These are phyloP conservation scores for Sinocyclocheilus rhinocerous DNA, from an alignment of 2,113 vertebrate genomes.

Conservation along the genomic window DNA sequence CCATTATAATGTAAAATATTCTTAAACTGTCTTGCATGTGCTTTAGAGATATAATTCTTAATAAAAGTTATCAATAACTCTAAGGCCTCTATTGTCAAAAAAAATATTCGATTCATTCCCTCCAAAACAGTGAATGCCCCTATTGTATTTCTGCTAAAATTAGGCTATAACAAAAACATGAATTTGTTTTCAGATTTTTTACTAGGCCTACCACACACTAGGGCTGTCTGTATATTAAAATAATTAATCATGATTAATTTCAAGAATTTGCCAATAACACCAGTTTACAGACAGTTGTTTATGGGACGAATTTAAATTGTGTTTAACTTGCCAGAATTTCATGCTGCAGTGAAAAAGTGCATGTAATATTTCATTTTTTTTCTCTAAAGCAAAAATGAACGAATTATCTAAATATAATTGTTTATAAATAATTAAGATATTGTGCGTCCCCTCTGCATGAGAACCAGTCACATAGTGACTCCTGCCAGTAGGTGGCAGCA, in stretches of 20 bases:
- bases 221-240: not conserved
- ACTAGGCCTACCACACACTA: not conserved
- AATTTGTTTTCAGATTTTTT: not conserved
- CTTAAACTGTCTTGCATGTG: not conserved
- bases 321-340: not conserved
- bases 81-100: not conserved
- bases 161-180: not conserved
- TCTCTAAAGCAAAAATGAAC: not conserved
- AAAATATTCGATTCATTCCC: not conserved
- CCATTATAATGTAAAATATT: not conserved
- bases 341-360: not conserved
- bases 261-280: not conserved
- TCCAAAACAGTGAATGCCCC: not conserved
- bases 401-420: not conserved
- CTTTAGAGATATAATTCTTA: not conserved
- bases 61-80: not conserved
- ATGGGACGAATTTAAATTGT: not conserved
- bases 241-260: not conserved
- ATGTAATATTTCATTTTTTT: not conserved
- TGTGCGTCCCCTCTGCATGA: not conserved
- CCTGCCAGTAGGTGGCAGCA: conserved; percentile 23
- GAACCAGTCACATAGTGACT: not conserved
- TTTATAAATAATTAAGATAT: not conserved
- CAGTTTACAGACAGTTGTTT: not conserved
- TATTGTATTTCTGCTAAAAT: not conserved